Evolutionary conservation across 2,113 vertebrate species (phyloP).

Genomic region (Solea solea): DNA sequence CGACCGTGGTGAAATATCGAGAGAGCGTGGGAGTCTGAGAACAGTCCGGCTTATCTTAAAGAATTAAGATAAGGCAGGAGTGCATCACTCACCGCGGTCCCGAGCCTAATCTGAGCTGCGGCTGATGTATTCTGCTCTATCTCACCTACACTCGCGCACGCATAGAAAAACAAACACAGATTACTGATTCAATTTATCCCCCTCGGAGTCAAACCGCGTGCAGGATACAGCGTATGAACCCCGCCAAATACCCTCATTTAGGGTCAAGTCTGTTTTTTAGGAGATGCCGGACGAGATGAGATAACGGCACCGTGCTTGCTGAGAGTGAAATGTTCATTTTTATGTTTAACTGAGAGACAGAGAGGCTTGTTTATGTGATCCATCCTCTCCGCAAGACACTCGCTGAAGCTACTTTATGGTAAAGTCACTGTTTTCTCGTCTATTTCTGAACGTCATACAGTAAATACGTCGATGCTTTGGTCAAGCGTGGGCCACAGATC

Average conservation of each 20-base stretch:
- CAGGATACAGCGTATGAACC: conserved; percentile 29
- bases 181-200: conserved; percentile 62
- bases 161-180: conserved; percentile 62
- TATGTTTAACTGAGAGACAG: conserved; percentile 55
- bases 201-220: conserved; percentile 51
- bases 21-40: conserved; percentile 65
- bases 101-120: conserved; percentile 46
- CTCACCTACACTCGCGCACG: conserved; percentile 52
- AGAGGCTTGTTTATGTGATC: conserved; percentile 67
- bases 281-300: conserved; percentile 37
- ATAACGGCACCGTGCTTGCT: conserved; percentile 24
- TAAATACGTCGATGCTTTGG: conserved; percentile 73
- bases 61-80: conserved; percentile 72
- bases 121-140: conserved; percentile 70
- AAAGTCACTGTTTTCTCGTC: conserved; percentile 45
- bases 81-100: conserved; percentile 67
- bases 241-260: conserved; percentile 30
- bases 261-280: conserved; percentile 39
- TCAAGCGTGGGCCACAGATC: conserved; percentile 68
- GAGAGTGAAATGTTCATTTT: conserved; percentile 50
- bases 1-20: conserved; percentile 12
- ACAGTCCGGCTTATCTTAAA: conserved; percentile 62
- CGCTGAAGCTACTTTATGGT: conserved; percentile 73
- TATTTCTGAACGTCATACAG: conserved; percentile 72
- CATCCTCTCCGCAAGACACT: conserved; percentile 64